These are phyloP conservation scores for Salticus scenicus DNA, from an alignment of 2,888 invertebrate genomes.

Conservation along the genomic window DNA sequence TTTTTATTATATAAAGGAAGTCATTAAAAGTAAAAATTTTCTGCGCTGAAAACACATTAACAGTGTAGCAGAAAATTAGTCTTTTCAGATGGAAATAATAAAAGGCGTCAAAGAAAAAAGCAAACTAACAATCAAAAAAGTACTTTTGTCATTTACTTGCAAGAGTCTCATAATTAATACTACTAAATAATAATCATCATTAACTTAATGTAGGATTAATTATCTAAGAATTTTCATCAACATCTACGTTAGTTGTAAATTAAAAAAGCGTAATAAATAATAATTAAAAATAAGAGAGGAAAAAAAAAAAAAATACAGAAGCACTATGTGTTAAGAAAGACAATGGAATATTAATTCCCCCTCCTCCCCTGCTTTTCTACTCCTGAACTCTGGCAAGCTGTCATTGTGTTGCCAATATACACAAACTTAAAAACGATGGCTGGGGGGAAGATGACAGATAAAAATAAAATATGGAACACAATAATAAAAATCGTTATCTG, in stretches of 20 bases:
- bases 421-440: conserved; percentile 48
- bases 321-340: conserved; percentile 30
- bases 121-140: conserved; percentile 26
- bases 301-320: conserved; percentile 1
- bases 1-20: background rate
- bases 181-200: conserved; percentile 61
- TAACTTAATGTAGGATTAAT: conserved; percentile 66
- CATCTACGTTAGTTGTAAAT: conserved; percentile 25
- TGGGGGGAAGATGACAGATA: conserved; percentile 27
- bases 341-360: conserved; percentile 38
- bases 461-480: background rate
- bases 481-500: background rate
- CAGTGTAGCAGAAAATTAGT: conserved; percentile 42
- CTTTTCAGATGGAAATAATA: conserved; percentile 29
- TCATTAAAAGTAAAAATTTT: background rate
- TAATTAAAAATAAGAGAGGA: conserved; percentile 32
- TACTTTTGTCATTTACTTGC: conserved; percentile 46
- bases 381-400: conserved; percentile 30
- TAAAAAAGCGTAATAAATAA: conserved; percentile 5
- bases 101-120: background rate
- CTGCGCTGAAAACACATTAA: conserved; percentile 14
- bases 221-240: conserved; percentile 35
- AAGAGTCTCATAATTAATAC: conserved; percentile 51
- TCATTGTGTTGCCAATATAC: conserved; percentile 59
- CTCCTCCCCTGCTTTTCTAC: too few relatives aligned